phyloP scores from a whole-genome alignment of 2,888 invertebrate species.

The Platerodrilus igneus region DNA sequence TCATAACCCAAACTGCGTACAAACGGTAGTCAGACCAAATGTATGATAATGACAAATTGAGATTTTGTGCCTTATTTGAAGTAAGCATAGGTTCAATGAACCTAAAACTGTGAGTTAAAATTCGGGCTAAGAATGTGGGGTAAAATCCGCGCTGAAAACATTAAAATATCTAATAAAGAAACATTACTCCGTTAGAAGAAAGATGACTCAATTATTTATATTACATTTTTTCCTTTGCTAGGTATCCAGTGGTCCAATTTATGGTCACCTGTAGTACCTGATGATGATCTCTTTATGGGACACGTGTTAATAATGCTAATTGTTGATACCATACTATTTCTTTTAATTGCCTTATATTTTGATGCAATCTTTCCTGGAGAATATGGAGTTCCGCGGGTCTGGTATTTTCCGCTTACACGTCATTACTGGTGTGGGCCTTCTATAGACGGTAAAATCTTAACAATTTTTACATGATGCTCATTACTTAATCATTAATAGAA shows the following conservation, averaged over 20 bases:
- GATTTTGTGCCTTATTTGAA: too few relatives aligned
- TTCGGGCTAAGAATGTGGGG: too few relatives aligned
- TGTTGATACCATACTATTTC: constrained; percentile 64
- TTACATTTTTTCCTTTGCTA: too few relatives aligned
- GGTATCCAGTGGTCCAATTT: constrained; percentile 63
- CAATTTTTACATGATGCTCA: neutral
- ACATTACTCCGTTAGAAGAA: too few relatives aligned
- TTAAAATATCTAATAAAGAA: too few relatives aligned
- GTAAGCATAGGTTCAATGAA: too few relatives aligned
- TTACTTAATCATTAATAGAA: constrained; percentile 2
- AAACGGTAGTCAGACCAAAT: too few relatives aligned
- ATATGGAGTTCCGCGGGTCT: constrained; percentile 25
- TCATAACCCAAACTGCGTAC: too few relatives aligned
- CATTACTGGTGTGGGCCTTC: constrained; percentile 12
- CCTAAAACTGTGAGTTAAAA: too few relatives aligned
- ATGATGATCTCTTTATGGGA: constrained; percentile 65
- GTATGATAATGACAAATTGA: too few relatives aligned
- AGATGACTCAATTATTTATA: too few relatives aligned
- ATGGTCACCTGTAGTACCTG: constrained; percentile 58
- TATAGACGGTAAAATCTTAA: neutral
- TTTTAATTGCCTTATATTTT: constrained; percentile 74
- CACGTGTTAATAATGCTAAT: constrained; percentile 67
- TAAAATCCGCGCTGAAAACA: too few relatives aligned
- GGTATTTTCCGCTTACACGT: constrained; percentile 14
- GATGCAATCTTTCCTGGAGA: constrained; percentile 79